Percentiles rank a stretch among this genome's conserved stretches.
Conservation (phyloP, 2,888 invertebrate species). For the Drosophila subsilvestris region DNA sequence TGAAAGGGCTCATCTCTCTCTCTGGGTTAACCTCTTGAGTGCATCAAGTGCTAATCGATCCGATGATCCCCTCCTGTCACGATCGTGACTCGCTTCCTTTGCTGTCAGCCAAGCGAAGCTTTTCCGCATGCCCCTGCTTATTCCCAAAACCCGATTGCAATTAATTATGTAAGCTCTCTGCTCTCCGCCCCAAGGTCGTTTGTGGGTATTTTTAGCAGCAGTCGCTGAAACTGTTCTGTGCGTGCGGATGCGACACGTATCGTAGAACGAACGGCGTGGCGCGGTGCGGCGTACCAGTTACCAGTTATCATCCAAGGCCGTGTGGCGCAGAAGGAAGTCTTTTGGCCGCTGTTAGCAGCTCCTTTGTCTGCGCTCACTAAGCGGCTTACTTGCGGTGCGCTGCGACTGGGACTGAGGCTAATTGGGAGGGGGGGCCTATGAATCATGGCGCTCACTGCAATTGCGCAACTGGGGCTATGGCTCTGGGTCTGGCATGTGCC, state of each 20-base stretch:
- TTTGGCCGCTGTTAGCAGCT: conserved; percentile 17
- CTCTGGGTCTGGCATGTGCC: conserved; percentile 34
- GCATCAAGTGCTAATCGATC: conserved; percentile 69
- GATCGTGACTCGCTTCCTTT: conserved; percentile 76
- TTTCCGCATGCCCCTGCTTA: conserved; percentile 68
- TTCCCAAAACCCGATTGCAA: conserved; percentile 57
- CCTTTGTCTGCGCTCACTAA: conserved; percentile 53
- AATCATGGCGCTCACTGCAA: conserved; percentile 56
- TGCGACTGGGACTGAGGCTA: conserved; percentile 38
- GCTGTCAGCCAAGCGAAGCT: conserved; percentile 38
- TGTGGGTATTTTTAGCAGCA: conserved; percentile 61
- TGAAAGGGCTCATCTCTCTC: conserved; percentile 28
- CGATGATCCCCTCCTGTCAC: conserved; percentile 28
- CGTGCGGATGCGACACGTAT: conserved; percentile 48
- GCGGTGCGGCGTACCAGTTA: conserved; percentile 20
- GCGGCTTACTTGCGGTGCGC: conserved; percentile 55
- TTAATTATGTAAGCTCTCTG: conserved; percentile 73
- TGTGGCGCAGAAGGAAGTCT: conserved; percentile 69
- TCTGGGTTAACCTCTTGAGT: conserved; percentile 40
- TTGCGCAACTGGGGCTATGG: conserved; percentile 58
- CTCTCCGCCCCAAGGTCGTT: conserved; percentile 54
- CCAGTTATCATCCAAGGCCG: conserved; percentile 49
- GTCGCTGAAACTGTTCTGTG: conserved; percentile 65
- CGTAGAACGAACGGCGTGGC: conserved; percentile 21
- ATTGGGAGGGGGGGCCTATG: conserved; percentile 55